These are phyloP conservation scores for Chromobotia macracanthus DNA, from an alignment of 2,797 vertebrate species.

Conservation along the genomic window DNA sequence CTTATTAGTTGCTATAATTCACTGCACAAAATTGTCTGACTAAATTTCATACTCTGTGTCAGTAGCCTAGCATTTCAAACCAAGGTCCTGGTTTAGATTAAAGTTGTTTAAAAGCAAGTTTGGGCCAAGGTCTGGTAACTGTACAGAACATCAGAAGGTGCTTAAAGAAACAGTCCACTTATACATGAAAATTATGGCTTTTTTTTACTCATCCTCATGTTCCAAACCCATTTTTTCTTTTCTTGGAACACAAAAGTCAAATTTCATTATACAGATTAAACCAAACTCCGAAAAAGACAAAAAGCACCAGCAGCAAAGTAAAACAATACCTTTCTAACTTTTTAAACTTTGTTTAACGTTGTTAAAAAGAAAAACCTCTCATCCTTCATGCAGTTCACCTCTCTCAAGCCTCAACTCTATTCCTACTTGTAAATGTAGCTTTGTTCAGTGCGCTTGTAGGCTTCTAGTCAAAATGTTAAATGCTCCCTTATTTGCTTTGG, in stretches of 20 bases:
- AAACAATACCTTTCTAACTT: neutral
- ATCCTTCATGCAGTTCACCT: too few relatives aligned
- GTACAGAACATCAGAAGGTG: neutral
- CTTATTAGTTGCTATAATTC: constrained; percentile 28
- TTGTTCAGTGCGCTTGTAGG: too few relatives aligned
- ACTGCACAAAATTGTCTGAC: constrained; percentile 13
- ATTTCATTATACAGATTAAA: neutral
- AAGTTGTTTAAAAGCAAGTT: neutral
- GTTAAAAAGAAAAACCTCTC: too few relatives aligned
- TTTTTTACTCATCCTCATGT: too few relatives aligned
- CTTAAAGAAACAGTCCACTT: neutral
- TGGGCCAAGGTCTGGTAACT: neutral
- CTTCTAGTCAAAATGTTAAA: too few relatives aligned
- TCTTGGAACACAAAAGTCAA: neutral
- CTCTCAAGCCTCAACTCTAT: too few relatives aligned
- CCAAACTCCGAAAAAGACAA: neutral
- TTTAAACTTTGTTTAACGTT: too few relatives aligned
- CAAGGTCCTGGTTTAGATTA: constrained; percentile 14
- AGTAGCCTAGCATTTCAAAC: constrained; percentile 12
- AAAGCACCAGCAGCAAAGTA: neutral
- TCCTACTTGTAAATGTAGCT: too few relatives aligned
- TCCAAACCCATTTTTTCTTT: neutral
- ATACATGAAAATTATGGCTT: too few relatives aligned
- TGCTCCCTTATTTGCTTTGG: too few relatives aligned
- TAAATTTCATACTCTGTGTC: neutral